Conservation (phyloP, 2,888 invertebrate genomes). For the Nemurella pictetii region DNA sequence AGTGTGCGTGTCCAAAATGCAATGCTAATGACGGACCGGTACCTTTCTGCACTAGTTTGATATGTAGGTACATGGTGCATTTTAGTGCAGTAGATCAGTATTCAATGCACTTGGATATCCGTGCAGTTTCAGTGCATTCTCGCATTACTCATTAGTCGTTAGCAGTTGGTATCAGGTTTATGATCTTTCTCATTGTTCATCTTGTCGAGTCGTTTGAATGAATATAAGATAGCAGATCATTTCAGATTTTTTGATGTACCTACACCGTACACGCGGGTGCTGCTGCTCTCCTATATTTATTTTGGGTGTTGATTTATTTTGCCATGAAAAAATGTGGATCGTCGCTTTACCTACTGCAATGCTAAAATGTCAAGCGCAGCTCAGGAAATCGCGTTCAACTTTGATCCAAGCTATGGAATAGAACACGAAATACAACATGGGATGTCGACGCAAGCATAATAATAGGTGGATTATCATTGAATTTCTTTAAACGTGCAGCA, state of each 20-base stretch:
- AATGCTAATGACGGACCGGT: not conserved
- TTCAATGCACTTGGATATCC: not conserved
- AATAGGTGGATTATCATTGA: not conserved
- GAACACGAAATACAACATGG: not conserved
- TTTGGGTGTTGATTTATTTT: not conserved
- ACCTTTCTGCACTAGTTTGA: not conserved
- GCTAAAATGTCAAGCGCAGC: not conserved
- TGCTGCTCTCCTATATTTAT: too few species aligned
- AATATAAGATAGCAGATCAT: not conserved
- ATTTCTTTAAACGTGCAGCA: not conserved
- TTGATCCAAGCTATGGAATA: not conserved
- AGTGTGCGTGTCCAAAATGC: constrained; percentile 51
- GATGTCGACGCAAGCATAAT: not conserved
- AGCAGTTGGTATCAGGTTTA: not conserved
- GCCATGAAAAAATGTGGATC: not conserved
- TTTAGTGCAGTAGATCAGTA: not conserved
- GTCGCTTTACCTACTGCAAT: not conserved
- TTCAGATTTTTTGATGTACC: not conserved
- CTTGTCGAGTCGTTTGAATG: not conserved
- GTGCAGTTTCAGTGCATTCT: not conserved
- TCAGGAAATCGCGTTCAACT: not conserved
- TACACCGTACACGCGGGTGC: not conserved
- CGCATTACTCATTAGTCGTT: not conserved
- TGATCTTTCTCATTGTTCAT: not conserved
- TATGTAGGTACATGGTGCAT: not conserved